phyloP scores from a whole-genome alignment of 2,113 vertebrate genomes.

The Corythornis vintsioides region DNA sequence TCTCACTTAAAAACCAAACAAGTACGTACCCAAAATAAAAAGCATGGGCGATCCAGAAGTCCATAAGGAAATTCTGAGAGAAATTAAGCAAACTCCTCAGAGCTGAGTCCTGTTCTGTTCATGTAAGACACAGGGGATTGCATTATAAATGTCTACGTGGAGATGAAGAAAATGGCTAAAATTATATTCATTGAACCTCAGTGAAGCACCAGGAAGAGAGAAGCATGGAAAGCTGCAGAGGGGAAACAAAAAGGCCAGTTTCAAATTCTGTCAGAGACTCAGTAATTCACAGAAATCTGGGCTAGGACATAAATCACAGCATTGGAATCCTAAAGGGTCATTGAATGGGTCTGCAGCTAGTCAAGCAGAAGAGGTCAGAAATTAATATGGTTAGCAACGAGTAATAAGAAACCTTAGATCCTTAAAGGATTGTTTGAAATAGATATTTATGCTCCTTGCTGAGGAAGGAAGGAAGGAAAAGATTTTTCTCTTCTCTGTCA shows the following conservation, averaged over 20 bases:
- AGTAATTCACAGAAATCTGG: conserved; percentile 53
- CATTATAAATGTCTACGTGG: background rate
- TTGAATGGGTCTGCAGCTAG: conserved; percentile 62
- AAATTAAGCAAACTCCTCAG: background rate
- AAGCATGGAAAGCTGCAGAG: background rate
- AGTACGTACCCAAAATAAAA: background rate
- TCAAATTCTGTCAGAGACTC: background rate
- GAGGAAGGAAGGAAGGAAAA: background rate
- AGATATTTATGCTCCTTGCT: conserved; percentile 37
- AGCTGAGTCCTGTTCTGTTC: background rate
- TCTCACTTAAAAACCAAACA: background rate
- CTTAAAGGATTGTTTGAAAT: conserved; percentile 54
- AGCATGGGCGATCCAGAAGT: background rate
- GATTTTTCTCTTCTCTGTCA: conserved; percentile 13
- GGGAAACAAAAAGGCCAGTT: background rate
- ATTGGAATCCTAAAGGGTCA: conserved; percentile 72
- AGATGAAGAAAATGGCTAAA: background rate
- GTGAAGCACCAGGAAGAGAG: background rate
- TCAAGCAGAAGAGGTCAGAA: conserved; percentile 75
- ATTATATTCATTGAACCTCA: background rate
- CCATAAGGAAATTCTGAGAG: background rate
- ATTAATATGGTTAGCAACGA: conserved; percentile 70
- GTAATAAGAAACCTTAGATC: conserved; percentile 60
- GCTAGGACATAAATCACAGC: conserved; percentile 57
- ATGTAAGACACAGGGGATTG: background rate